Evolutionary conservation across 64 coral and sea anemone genomes (phyloP), one percentile per base, ranked within the genome.

Genomic region (Acropora tenuis): DNA sequence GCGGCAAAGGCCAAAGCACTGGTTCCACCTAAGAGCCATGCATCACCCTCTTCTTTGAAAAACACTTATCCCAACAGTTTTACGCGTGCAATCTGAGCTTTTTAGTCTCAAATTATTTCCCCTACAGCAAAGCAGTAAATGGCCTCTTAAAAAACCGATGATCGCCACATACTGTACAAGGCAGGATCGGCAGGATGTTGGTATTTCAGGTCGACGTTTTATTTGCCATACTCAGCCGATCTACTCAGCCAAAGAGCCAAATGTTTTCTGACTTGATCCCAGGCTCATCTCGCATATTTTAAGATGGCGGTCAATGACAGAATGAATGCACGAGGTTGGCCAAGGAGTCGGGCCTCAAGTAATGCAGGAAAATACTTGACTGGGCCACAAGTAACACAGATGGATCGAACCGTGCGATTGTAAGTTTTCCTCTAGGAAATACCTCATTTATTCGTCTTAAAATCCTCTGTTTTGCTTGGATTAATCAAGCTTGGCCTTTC

Each of bases 341-440:
- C 95, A 76, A 90, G 95, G 84, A 97, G 84, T 90, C 95, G 95
- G 43, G 86, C 95, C 6, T 48, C 88, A 47, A 97, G 95, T 73
- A 97, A 94, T 68, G 88, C 95, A 19, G 92, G 88, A 61, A 97
- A 94, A 78, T 97, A 97, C 69, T 82, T 91, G 20, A 88, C 88
- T 7, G 77, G 90, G 8, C 76, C 89, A 16, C 90, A 84, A 83
- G 95, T 88, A 42, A 41, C 92, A 47, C 80, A 79, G 16, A 83
- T 91, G 17, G 95, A 97, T 6, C 93, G 87, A 60, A 97, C 95
- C 11, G 90, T 97, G 11, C 95, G 95, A 66, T 65, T 97, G 95
- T 97, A 94, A 97, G 95, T 90, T 30, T 69, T 13, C 2, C 48
- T 19, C 30, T 20, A 2, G 9, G 55, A 75, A 81, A 30, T 80